phyloP scores from a whole-genome alignment of 2,113 vertebrate genomes.

The Gadus macrocephalus region DNA sequence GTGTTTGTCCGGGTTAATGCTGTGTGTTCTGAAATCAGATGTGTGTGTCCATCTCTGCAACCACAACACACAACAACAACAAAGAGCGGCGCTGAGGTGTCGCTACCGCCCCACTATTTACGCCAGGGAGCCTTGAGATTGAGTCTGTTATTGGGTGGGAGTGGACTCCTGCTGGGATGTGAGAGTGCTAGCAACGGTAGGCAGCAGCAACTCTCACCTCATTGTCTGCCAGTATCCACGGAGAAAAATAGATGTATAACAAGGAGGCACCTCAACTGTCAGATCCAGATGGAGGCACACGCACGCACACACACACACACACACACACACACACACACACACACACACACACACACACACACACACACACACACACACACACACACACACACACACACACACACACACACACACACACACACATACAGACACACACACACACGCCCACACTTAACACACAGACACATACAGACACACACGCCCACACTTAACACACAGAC shows the following conservation, averaged over 20 bases:
- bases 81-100: conserved; percentile 49
- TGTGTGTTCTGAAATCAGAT: too few species aligned
- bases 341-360: too few species aligned
- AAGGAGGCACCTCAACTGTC: too few species aligned
- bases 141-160: conserved; percentile 58
- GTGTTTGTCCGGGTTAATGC: too few species aligned
- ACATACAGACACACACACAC: too few species aligned
- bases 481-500: too few species aligned
- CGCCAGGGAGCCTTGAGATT: conserved; percentile 50
- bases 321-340: too few species aligned
- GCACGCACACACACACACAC: neutral
- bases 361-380: too few species aligned
- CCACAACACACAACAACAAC: conserved; percentile 12
- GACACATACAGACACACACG: too few species aligned
- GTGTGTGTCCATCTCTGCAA: neutral
- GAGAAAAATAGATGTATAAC: neutral
- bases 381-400: too few species aligned
- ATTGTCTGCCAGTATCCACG: neutral
- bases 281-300: neutral
- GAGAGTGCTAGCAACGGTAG: conserved; percentile 13
- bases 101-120: conserved; percentile 33
- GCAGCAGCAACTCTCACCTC: conserved; percentile 25
- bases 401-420: too few species aligned
- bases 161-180: conserved; percentile 49
- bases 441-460: too few species aligned